Evolutionary conservation across 2,113 vertebrate genomes (phyloP).

Genomic region (Acrocephalus kingi): DNA sequence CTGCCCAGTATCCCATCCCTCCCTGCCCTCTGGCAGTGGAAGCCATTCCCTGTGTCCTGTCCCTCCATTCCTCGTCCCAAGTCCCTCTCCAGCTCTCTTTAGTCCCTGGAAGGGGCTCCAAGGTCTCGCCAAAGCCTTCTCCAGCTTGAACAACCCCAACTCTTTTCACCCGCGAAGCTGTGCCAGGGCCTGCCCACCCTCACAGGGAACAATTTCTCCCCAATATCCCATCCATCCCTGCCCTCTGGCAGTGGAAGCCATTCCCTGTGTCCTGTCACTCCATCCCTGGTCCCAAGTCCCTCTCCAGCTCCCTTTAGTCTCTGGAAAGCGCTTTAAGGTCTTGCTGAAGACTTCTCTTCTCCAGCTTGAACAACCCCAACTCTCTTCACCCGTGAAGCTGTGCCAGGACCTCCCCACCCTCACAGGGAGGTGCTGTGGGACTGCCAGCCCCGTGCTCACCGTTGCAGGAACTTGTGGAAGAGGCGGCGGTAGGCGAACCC

Average conservation of each 20-base stretch:
- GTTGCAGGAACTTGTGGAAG: constrained; percentile 92
- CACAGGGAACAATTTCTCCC: neutral
- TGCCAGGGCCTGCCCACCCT: neutral
- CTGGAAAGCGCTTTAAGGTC: neutral
- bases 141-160: neutral
- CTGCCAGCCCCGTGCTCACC: constrained; percentile 65
- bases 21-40: neutral
- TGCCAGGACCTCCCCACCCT: neutral
- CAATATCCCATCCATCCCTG: neutral
- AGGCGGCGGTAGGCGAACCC: constrained; percentile 91
- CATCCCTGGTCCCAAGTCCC: neutral
- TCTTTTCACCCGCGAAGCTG: neutral
- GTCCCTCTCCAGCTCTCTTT: no score
- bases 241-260: neutral
- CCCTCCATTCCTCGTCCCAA: no score
- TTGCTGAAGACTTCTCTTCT: neutral
- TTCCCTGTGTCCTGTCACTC: neutral
- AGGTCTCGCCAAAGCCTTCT: neutral
- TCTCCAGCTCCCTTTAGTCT: neutral
- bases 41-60: no score
- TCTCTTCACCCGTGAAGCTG: neutral
- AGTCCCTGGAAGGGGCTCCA: no score
- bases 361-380: neutral
- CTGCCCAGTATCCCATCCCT: rapidly evolving
- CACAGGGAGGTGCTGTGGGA: neutral